These are phyloP conservation scores for Candidula unifasciata DNA, from an alignment of 2,888 invertebrate genomes.

Conservation along the genomic window DNA sequence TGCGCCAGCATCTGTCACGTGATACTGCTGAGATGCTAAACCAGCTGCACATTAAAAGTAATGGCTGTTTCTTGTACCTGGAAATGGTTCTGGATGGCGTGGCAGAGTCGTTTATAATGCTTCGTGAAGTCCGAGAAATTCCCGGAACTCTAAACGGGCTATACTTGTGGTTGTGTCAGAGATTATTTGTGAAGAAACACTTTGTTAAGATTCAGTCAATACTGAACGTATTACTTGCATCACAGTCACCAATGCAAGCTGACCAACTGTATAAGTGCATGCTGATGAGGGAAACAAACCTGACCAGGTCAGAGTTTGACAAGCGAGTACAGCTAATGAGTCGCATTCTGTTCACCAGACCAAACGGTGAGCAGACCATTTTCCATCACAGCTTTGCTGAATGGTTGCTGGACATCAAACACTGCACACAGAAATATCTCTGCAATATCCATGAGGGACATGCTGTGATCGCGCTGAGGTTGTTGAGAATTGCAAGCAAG, in stretches of 20 bases:
- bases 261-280: constrained; percentile 89
- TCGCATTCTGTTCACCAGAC: constrained; percentile 85
- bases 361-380: constrained; percentile 82
- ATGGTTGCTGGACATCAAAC: constrained; percentile 97
- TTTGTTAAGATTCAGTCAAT: constrained; percentile 87
- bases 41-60: constrained; percentile 95
- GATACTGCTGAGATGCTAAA: constrained; percentile 96
- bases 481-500: constrained; percentile 81
- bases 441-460: constrained; percentile 88
- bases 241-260: constrained; percentile 85
- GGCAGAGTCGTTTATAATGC: constrained; percentile 92
- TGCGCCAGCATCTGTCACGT: constrained; percentile 91
- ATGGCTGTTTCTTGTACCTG: constrained; percentile 82
- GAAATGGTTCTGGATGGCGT: constrained; percentile 86
- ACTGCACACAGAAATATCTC: constrained; percentile 95
- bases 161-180: constrained; percentile 95
- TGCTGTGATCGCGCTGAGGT: constrained; percentile 82
- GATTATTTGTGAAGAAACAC: constrained; percentile 90
- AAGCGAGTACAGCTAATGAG: constrained; percentile 68
- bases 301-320: constrained; percentile 78
- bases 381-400: constrained; percentile 97
- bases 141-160: constrained; percentile 96
- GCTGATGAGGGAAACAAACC: constrained; percentile 87
- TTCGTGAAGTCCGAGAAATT: constrained; percentile 92
- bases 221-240: constrained; percentile 91